A percentile compares a stretch with the other conserved stretches of the same genome.
These are phyloP conservation scores for Arenicola marina DNA, from an alignment of 2,888 invertebrate genomes.

Conservation along the genomic window DNA sequence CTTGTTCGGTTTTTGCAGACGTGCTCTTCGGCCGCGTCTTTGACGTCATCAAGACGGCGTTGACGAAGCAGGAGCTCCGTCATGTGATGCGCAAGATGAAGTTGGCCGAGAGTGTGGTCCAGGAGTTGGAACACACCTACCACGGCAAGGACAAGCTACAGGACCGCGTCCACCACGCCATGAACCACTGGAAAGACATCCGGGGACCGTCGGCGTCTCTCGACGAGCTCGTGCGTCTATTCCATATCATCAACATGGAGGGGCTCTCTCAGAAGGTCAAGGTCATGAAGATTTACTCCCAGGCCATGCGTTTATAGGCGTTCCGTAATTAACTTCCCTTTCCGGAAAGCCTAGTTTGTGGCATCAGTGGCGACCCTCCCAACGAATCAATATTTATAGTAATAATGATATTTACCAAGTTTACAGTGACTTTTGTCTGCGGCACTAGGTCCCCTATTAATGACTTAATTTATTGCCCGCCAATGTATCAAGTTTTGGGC, in stretches of 20 bases:
- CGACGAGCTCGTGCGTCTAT: conserved; percentile 52
- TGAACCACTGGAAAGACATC: conserved; percentile 48
- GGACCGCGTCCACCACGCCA: conserved; percentile 43
- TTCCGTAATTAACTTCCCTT: no score
- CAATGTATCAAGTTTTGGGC: no score
- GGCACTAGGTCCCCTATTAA: no score
- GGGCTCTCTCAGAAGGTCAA: conserved; percentile 20
- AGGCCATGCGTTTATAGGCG: conserved; percentile 19
- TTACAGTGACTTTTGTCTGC: no score
- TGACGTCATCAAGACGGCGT: conserved; percentile 41
- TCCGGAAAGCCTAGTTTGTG: no score
- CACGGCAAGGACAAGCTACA: conserved; percentile 50
- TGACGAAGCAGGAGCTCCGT: conserved; percentile 53
- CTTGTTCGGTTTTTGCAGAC: conserved; percentile 38
- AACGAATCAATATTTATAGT: no score
- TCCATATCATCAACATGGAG: conserved; percentile 52
- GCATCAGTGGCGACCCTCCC: no score
- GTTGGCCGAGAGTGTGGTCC: conserved; percentile 48
- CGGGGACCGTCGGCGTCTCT: conserved; percentile 44
- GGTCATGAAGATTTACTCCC: conserved; percentile 21
- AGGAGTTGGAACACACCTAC: conserved; percentile 50
- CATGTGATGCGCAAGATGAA: conserved; percentile 52
- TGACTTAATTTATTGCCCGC: no score
- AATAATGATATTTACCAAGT: no score
- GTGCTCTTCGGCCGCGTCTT: conserved; percentile 48